phyloP scores from a whole-genome alignment of 2,888 invertebrate genomes.

The Drosophila longiperda region DNA sequence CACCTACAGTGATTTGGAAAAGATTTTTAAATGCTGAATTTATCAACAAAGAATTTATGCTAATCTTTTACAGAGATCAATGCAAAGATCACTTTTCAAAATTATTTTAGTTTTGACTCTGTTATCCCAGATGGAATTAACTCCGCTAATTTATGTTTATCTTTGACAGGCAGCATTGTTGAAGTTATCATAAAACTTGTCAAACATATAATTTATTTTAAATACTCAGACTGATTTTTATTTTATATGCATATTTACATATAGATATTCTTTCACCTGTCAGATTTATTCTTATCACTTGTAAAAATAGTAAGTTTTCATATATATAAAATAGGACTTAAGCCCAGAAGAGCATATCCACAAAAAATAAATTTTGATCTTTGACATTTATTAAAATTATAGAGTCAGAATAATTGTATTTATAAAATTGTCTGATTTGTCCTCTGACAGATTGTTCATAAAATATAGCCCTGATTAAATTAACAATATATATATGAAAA shows the following conservation, averaged over 20 bases:
- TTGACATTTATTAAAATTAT: neutral
- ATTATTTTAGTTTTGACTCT: constrained; percentile 4
- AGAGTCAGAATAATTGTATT: neutral
- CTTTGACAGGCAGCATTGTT: neutral
- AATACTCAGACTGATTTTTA: neutral
- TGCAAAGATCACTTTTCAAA: constrained; percentile 4
- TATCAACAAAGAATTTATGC: constrained; percentile 30
- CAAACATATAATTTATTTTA: neutral
- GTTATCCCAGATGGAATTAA: constrained; percentile 5
- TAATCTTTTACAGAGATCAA: constrained; percentile 7
- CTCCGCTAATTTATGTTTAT: constrained; percentile 7
- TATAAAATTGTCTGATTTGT: neutral
- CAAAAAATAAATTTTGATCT: neutral
- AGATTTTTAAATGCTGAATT: constrained; percentile 39
- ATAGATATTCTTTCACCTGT: neutral
- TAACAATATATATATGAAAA: neutral
- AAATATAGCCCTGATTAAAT: neutral
- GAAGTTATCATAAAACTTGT: neutral
- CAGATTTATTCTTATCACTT: neutral
- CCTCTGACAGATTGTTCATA: neutral
- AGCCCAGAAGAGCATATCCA: neutral
- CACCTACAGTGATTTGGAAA: constrained; percentile 8
- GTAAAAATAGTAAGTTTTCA: neutral
- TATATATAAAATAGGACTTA: neutral
- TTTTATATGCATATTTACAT: neutral